Base-by-base conservation (phyloP, 2,113 vertebrate genomes). In the Bagarius yarrelli region DNA sequence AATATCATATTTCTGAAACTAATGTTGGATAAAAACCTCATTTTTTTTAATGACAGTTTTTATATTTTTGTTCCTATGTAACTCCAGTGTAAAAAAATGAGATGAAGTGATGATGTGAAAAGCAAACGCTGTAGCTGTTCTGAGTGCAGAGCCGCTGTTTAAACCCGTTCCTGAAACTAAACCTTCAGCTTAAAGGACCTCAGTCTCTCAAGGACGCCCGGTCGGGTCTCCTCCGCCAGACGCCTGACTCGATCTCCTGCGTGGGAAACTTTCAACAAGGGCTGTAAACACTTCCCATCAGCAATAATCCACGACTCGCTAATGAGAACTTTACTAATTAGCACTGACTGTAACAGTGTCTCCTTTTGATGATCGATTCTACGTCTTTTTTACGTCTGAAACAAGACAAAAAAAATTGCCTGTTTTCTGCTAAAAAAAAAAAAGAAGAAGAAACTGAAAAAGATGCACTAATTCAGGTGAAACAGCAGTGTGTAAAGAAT, bases 241-340 rank as follows among this genome's bases (percentile, higher is more conserved):
- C 71, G 80, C 57, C 72, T 79, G 79, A 82, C 36, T 40, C 36
- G 9, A 77, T 85, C 77, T 69, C 63, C 57, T 76, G 71, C 60
- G 52, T 27, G 74, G 73, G 80, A 84, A 76, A 83, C 84, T 88
- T 81, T 81, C 79, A 76, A 84, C 85, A 89, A 87, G 87, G 83
- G 80, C 81, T 47, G 34, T 83, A 76, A 75, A 86, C 64, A 79
- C 87, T 72, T 66, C 57, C 76, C 61, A 85, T 89, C 86, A 92
- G 92, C 92, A 93, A 92, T 93, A 94, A 93, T 78, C 83, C 60
- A 47, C 15, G 71, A 69, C 66, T 60, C 14, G 52, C 21, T 70
- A 32, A 18, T 18, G 32, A 34, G 36, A 52, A n/a, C 53, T 47
- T 44, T 34, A 52, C 30, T 61, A 0, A 44, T 52, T 32, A 32